Base-by-base conservation (phyloP, 1,140 invertebrate species). In the Hermetia illucens region DNA sequence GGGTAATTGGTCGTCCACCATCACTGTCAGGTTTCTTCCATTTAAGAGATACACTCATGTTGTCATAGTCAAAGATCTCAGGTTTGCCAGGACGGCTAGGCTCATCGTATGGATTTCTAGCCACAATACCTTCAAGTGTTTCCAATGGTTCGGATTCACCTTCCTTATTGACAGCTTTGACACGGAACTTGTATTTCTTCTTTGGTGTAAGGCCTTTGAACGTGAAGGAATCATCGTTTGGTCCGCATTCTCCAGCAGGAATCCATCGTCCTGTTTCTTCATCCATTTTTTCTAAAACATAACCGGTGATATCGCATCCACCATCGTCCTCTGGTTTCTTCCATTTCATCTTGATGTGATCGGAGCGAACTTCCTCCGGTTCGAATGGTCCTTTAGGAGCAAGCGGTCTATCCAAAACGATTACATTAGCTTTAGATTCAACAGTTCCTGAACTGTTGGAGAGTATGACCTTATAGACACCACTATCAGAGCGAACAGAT, bases 81-180 rank as follows among this genome's bases (percentile, higher is more conserved):
- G 92, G 92, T 55, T 91, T 89, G 22, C 85, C 77, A 22, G 93
- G 92, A 45, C 82, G 75, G 43, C 76, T 77, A 45, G 87, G 86
- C 45, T 87, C 85, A 55, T 90, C 86, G 53, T 96, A 98, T 36
- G 94, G 94, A 74, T 98, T 98, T 58, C 89, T 96, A 20, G 93
- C 93, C 21, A 80, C 44, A 46, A 93, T 90, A 4, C 81, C 66
- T 48, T 89, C 86, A 9, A 81, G 79, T 19, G 89, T 90, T 60
- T 92, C 87, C 30, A 97, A 64, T 18, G 95, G 90, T 48, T 98
- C 92, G 1, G 93, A 94, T 66, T 93, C 84, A 2, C 95, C 95
- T 66, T 97, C 95, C 56, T 96, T 96, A 62, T 99, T 99, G 21
- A 94, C 84, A 21, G 95, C 95, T 50, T 91, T 93, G 1, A 99